Evolutionary conservation across 2,888 invertebrate genomes (phyloP).

Genomic region (Periphyllus acericola): DNA sequence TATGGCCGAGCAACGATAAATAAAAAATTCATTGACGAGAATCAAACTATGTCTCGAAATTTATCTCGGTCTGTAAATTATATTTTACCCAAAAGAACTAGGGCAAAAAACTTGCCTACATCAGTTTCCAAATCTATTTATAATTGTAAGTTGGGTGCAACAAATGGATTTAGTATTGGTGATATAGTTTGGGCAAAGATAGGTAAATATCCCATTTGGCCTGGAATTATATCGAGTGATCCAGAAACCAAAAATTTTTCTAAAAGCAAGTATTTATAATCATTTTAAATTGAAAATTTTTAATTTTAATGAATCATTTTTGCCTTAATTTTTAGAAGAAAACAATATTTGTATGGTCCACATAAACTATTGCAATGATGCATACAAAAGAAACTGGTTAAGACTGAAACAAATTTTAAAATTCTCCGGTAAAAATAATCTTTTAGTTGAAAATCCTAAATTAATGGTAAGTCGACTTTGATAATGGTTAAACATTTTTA

Average conservation of each 20-base stretch:
- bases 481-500: too few relatives aligned
- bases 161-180: background rate
- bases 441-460: conserved; percentile 11
- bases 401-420: conserved; percentile 11
- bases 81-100: background rate
- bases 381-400: conserved; percentile 44
- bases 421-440: background rate
- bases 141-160: background rate
- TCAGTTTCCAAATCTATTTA: background rate
- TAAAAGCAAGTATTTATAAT: conserved; percentile 17
- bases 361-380: conserved; percentile 36
- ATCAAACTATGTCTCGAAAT: background rate
- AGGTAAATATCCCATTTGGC: conserved; percentile 48
- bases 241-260: background rate
- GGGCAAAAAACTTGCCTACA: background rate
- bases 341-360: conserved; percentile 26
- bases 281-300: too few relatives aligned
- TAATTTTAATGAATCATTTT: background rate
- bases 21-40: conserved; percentile 15
- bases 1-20: conserved; percentile 26
- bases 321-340: conserved; percentile 13
- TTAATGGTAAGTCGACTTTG: conserved; percentile 1
- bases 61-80: background rate
- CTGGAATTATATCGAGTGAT: conserved; percentile 31
- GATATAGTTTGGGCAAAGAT: conserved; percentile 54